These are phyloP conservation scores for Psittacula derbiana DNA, from an alignment of 2,797 vertebrate genomes.

Conservation along the genomic window DNA sequence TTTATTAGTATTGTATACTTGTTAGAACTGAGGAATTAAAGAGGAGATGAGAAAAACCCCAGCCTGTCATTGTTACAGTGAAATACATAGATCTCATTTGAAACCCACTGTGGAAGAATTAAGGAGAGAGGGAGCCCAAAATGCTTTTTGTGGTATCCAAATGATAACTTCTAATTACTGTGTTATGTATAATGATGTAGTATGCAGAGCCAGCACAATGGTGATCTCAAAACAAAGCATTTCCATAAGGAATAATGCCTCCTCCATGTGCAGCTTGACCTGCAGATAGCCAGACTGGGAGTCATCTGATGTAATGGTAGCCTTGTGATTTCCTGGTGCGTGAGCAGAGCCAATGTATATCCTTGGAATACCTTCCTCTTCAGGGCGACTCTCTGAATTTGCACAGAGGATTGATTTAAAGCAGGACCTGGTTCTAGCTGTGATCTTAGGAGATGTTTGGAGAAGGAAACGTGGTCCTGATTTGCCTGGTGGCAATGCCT, in stretches of 20 bases:
- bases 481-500: not conserved
- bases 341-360: not conserved
- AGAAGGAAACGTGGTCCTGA: not conserved
- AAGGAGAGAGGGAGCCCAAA: not conserved
- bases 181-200: not conserved
- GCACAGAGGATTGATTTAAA: not conserved
- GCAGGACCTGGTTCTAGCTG: not conserved
- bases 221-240: not conserved
- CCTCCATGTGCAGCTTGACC: not conserved
- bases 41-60: accelerated
- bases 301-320: not conserved
- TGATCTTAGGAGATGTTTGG: not conserved
- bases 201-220: not conserved
- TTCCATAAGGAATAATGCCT: not conserved
- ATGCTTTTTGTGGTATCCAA: not conserved
- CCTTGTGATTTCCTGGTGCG: not conserved
- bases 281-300: not conserved
- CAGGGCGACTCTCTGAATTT: not conserved
- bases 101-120: not conserved
- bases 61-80: not conserved
- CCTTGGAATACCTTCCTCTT: not conserved
- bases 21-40: not conserved
- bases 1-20: not conserved
- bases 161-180: not conserved
- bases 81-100: not conserved